Conservation (phyloP, 2,113 vertebrate genomes). For the Spilogale gracilis region DNA sequence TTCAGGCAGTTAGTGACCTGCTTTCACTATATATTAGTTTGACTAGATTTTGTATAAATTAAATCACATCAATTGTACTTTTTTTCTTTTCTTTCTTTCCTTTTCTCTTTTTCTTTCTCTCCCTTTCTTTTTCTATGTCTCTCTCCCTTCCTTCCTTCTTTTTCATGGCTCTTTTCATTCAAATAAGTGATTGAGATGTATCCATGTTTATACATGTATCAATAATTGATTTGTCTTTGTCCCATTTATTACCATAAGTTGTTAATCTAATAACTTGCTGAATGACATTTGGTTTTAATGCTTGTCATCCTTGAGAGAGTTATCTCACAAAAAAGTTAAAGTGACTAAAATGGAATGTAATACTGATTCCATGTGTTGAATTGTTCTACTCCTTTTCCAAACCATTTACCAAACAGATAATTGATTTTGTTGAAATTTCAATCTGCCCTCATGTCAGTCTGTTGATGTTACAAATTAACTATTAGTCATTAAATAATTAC, state of each 20-base stretch:
- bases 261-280: not conserved
- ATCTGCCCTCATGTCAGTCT: not conserved
- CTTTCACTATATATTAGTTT: not conserved
- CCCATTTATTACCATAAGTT: not conserved
- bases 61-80: not conserved
- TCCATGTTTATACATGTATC: not conserved
- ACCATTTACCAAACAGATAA: not conserved
- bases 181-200: not conserved
- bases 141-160: no score
- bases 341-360: not conserved
- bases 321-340: not conserved
- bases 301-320: not conserved
- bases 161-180: not conserved
- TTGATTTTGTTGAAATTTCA: not conserved
- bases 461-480: not conserved
- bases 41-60: not conserved
- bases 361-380: not conserved
- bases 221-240: slow-evolving; percentile 16
- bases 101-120: not conserved
- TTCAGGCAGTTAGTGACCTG: not conserved
- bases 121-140: no score
- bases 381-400: not conserved
- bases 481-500: not conserved
- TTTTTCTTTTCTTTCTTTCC: not conserved
- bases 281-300: not conserved